phyloP scores from a whole-genome alignment of 2,888 invertebrate species.

The Phyto melanocephala region DNA sequence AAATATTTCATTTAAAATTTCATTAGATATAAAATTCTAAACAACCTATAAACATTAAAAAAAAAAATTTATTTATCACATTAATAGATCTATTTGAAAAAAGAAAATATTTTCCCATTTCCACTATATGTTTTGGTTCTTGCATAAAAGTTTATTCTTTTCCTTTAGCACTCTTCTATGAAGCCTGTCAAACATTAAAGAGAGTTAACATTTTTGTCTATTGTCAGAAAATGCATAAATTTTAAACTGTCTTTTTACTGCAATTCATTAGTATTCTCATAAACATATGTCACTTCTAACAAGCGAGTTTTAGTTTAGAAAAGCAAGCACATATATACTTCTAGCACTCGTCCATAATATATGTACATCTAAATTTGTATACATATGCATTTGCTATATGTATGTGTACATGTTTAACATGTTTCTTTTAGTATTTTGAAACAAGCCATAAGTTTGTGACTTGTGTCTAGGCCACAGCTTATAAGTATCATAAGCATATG shows the following conservation, averaged over 20 bases:
- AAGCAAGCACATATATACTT: not conserved
- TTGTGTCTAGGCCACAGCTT: conserved; percentile 35
- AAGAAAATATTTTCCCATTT: no score
- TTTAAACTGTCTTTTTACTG: conserved; percentile 27
- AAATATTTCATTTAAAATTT: no score
- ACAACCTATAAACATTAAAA: not conserved
- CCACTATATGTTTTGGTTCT: not conserved
- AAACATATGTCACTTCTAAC: conserved; percentile 44
- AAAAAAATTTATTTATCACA: no score
- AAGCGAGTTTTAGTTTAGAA: conserved; percentile 4
- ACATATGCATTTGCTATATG: not conserved
- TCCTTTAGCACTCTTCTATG: not conserved
- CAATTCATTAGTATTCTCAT: conserved; percentile 47
- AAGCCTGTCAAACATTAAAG: not conserved
- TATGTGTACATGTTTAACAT: not conserved
- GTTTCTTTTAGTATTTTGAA: not conserved
- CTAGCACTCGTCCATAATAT: no score
- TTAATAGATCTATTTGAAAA: no score
- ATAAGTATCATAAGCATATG: conserved; percentile 34
- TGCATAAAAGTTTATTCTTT: not conserved
- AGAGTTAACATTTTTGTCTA: not conserved
- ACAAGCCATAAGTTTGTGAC: conserved; percentile 33
- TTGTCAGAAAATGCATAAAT: conserved; percentile 30
- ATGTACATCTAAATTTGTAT: not conserved
- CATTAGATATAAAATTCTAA: not conserved